Base-by-base conservation (phyloP, 2,888 invertebrate species). In the Hermaeophaga mercurialis region DNA sequence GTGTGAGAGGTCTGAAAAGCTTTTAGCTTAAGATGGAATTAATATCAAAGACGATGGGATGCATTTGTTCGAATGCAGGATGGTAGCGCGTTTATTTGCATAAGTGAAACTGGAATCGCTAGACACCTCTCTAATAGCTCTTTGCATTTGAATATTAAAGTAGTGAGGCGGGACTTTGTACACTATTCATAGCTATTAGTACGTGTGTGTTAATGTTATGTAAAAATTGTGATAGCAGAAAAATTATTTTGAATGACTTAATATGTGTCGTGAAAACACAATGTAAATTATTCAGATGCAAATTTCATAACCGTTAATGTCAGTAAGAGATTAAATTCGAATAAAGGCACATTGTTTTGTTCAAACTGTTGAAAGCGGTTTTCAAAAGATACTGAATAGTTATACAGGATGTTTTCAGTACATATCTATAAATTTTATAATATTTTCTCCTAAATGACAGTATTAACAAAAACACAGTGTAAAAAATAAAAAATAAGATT, bases 1-100 rank as follows among this genome's bases (percentile, higher is more conserved):
- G 39, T 39, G 49, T 31, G 31, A 36, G 28, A 14, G 34, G 31
- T 38, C 38, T 39, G 18, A 39, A 39, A 18, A 12, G 18, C n/a
- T 19, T 39, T 19, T 19, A 39, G 22, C 39, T 12, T 6, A 11
- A 39, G 39, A 15, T 15, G 19, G 19, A 15, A 39, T 39, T 39
- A 39, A 39, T 39, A 39, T 31, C 31, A 31, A 31, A 31, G n/a
- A n/a, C n/a, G n/a, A n/a, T n/a, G n/a, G n/a, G n/a, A n/a, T n/a
- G n/a, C n/a, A n/a, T n/a, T n/a, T n/a, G n/a, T n/a, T n/a, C n/a
- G n/a, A n/a, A n/a, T 9, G 5, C 26, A 8, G 31, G 31, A 12
- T 31, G 12, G 31, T 12, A 31, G 31, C 31, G 3, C 9, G 31
- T 31, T 31, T 31, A 31, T 31, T 31, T 31, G 12, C 31, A 31